These are phyloP conservation scores for Drosophila merina DNA, from an alignment of 2,888 invertebrate genomes.

Conservation along the genomic window DNA sequence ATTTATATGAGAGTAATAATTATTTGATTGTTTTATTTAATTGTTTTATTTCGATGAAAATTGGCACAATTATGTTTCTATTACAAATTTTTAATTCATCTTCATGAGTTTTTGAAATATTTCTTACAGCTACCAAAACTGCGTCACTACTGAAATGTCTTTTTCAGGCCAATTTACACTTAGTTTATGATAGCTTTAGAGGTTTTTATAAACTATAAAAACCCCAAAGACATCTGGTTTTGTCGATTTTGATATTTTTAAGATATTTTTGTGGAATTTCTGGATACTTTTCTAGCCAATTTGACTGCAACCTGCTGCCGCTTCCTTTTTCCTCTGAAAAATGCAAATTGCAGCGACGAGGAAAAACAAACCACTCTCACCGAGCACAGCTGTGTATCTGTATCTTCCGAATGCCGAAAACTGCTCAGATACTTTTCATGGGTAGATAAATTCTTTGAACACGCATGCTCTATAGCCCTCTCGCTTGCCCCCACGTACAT, in stretches of 20 bases:
- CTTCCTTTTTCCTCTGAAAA: conserved; percentile 42
- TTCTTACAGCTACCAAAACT: neutral
- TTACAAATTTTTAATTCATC: neutral
- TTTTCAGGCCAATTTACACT: neutral
- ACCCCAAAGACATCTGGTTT: too few species aligned
- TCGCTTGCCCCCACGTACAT: conserved; percentile 6
- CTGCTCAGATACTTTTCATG: conserved; percentile 55
- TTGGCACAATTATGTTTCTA: neutral
- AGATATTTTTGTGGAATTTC: conserved; percentile 1
- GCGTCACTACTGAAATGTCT: neutral
- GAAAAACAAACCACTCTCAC: conserved; percentile 47
- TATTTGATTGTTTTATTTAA: neutral
- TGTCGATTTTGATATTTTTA: too few species aligned
- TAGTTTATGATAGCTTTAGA: neutral
- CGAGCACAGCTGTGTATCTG: conserved; percentile 72
- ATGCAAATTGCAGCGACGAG: conserved; percentile 27
- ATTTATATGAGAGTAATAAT: neutral
- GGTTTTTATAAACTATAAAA: neutral
- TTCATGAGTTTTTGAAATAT: neutral
- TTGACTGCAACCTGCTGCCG: conserved; percentile 69
- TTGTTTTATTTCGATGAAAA: neutral
- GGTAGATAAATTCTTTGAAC: conserved; percentile 54
- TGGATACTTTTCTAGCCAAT: conserved; percentile 39
- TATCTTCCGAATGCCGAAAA: conserved; percentile 60
- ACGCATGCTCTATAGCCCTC: conserved; percentile 63